Evolutionary conservation across 2,113 vertebrate genomes (phyloP).

Genomic region (Lonchura striata): DNA sequence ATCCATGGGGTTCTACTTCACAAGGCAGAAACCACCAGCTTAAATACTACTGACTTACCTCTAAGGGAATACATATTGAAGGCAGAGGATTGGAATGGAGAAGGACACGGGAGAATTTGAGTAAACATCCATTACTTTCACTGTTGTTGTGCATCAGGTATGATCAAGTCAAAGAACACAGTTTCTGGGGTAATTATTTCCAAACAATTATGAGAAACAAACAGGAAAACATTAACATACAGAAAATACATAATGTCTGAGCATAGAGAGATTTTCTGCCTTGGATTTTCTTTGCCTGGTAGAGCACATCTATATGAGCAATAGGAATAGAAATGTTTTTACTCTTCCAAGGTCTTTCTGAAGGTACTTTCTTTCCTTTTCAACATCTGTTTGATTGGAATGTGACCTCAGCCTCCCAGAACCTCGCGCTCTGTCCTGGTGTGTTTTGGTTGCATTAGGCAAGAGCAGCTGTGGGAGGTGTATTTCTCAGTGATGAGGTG

Average conservation of each 20-base stretch:
- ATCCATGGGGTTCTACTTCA: neutral
- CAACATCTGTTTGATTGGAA: conserved; percentile 43
- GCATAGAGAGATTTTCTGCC: neutral
- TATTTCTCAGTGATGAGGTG: conserved; percentile 69
- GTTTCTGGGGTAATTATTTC: neutral
- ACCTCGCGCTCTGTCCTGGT: neutral
- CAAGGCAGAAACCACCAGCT: neutral
- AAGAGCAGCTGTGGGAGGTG: conserved; percentile 10
- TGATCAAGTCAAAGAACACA: neutral
- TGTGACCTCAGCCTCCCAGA: conserved; percentile 43
- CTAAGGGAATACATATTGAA: neutral
- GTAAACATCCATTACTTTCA: neutral
- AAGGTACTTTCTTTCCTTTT: neutral
- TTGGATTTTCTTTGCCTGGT: neutral
- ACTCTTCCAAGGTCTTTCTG: neutral
- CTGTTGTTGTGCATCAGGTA: neutral
- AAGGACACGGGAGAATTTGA: neutral
- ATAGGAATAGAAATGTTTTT: neutral
- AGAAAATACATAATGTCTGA: neutral
- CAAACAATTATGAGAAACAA: neutral
- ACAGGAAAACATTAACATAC: neutral
- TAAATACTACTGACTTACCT: neutral
- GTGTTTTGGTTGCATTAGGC: conserved; percentile 40
- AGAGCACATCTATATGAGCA: neutral
- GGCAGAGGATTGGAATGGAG: neutral